Base-by-base conservation (phyloP, 2,797 vertebrate genomes). In the Cirrhinus mrigala region DNA sequence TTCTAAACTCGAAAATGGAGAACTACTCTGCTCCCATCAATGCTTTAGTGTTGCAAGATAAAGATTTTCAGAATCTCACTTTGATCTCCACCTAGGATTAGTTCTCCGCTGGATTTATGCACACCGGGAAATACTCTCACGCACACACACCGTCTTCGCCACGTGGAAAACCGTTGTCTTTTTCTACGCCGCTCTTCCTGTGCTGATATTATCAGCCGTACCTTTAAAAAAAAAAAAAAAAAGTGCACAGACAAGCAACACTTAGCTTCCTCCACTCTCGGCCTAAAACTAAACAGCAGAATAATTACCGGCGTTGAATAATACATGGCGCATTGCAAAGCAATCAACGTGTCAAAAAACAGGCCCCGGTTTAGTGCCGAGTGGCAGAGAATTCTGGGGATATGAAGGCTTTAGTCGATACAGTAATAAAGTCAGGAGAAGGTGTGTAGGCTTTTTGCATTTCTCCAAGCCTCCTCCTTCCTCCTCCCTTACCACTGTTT, bases 81-180 rank as follows among this genome's bases (percentile, higher is more conserved):
- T 89, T 88, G 86, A 89, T 89, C 85, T 89, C 75, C 82, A 85
- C 56, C 86, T 85, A 73, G 85, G 85, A 82, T 89, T 88, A 88
- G 88, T 46, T 84, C 83, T 85, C 75, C 46, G 60, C 33, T 81
- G 86, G 71, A 81, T 86, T 81, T 64, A 73, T 77, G 40, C 64
- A 37, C 82, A 85, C 75, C 58, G 64, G 85, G 82, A 85, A 85
- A 81, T 44, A 74, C 82, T 79, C 33, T 79, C 82, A 82, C 74
- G 77, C 69, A 80, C 69, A 81, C 46, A 84, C 66, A 84, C 16
- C 20, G 20, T 83, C 56, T 64, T 50, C 5, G 12, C 20, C 20
- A 48, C 1, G 44, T 6, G 58, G 29, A 77, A 33, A 48, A 54
- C 11, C 11, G 37, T 48, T 33, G 83, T 79, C 75, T 84, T 78